Conservation (phyloP, 2,113 vertebrate genomes). For the Pimephales promelas region DNA sequence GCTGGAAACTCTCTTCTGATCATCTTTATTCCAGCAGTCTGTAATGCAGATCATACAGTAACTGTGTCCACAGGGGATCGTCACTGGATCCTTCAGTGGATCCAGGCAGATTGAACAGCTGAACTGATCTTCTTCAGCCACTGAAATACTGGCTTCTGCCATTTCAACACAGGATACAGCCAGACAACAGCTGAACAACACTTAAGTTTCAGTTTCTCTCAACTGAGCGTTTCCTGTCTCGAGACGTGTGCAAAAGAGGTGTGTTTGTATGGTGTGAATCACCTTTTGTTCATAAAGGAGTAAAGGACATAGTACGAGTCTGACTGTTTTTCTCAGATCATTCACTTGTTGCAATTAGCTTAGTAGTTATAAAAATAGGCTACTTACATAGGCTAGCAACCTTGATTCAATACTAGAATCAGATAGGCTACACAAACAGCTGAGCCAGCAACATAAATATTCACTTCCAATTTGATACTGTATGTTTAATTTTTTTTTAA, state of each 20-base stretch:
- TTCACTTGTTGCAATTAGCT: too few species aligned
- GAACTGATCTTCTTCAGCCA: not conserved
- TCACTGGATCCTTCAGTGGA: conserved; percentile 14
- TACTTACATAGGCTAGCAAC: not conserved
- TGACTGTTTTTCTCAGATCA: not conserved
- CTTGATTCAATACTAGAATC: not conserved
- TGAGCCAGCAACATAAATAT: not conserved
- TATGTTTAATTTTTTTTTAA: not conserved
- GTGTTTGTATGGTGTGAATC: not conserved
- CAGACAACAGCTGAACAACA: not conserved
- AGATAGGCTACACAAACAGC: not conserved
- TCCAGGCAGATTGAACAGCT: not conserved
- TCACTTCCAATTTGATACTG: not conserved
- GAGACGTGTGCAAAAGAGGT: not conserved
- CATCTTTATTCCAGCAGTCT: not conserved
- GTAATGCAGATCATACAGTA: conserved; percentile 1
- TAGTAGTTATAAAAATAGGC: too few species aligned
- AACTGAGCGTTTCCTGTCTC: not conserved
- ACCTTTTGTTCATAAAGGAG: not conserved
- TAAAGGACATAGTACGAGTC: not conserved
- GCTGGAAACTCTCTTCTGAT: not conserved
- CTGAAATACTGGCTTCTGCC: not conserved
- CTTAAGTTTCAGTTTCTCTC: not conserved
- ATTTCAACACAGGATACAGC: not conserved
- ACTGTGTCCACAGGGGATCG: conserved; percentile 13